Evolutionary conservation across 2,888 invertebrate genomes (phyloP).

Genomic region (Dicyrtoma fusca): DNA sequence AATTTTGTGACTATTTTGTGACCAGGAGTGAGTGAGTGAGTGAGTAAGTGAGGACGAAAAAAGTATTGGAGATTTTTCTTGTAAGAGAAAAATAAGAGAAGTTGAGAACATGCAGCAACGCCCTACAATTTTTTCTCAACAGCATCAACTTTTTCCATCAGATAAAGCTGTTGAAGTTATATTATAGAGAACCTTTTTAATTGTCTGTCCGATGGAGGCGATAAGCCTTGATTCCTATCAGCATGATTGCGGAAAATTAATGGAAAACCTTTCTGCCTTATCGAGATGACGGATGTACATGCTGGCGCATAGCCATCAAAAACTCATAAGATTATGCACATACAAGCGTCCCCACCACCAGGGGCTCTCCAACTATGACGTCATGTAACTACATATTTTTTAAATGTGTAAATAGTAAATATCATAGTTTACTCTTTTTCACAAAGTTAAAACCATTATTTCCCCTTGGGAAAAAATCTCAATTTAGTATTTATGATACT

Average conservation of each 20-base stretch:
- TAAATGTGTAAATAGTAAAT: too few relatives aligned
- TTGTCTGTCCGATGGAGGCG: slow-evolving; percentile 52
- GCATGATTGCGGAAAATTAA: slow-evolving; percentile 56
- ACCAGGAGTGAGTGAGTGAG: slow-evolving; percentile 6
- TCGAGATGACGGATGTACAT: slow-evolving; percentile 53
- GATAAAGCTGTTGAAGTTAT: slow-evolving; percentile 26
- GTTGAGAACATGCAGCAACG: slow-evolving; percentile 23
- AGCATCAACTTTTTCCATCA: slow-evolving; percentile 26
- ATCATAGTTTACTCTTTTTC: too few relatives aligned
- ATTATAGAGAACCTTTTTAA: slow-evolving; percentile 52
- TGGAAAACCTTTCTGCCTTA: slow-evolving; percentile 54
- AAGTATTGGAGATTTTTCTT: slow-evolving; percentile 1
- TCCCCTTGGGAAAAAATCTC: too few relatives aligned
- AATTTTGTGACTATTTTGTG: not conserved
- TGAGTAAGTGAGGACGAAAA: not conserved
- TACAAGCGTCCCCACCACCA: too few relatives aligned
- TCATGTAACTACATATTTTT: too few relatives aligned
- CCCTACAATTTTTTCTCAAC: slow-evolving; percentile 15
- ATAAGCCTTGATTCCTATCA: slow-evolving; percentile 54
- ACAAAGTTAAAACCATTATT: too few relatives aligned
- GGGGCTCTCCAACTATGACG: too few relatives aligned
- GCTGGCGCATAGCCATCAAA: not conserved
- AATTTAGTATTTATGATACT: too few relatives aligned
- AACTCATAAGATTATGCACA: too few relatives aligned
- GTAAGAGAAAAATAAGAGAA: not conserved